Evolutionary conservation across 2,113 vertebrate genomes (phyloP).

Genomic region (Dermatemys mawii): DNA sequence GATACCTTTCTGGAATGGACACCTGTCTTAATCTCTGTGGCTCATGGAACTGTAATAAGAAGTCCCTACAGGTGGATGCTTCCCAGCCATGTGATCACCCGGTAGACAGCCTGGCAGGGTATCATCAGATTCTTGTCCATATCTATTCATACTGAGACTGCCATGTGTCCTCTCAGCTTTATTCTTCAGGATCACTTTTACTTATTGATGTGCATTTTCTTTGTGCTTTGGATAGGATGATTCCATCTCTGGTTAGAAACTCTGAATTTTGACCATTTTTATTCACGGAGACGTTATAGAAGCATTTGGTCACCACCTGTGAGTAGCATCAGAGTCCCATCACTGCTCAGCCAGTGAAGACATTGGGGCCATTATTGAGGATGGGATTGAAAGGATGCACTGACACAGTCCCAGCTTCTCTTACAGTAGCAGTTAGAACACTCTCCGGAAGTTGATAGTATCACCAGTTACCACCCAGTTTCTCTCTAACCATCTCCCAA

Average conservation of each 20-base stretch:
- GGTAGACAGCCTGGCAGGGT: neutral
- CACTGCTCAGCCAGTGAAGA: no score
- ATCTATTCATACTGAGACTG: neutral
- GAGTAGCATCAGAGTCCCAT: no score
- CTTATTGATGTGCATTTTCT: neutral
- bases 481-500: neutral
- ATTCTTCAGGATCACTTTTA: neutral
- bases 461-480: neutral
- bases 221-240: neutral
- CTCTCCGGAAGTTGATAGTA: neutral
- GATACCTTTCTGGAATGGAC: neutral
- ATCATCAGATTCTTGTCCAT: neutral
- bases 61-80: neutral
- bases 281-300: neutral
- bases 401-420: neutral
- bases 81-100: neutral
- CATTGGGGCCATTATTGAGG: no score
- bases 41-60: neutral
- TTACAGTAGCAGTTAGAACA: neutral
- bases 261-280: neutral
- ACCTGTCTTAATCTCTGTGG: neutral
- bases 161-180: neutral
- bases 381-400: neutral
- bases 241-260: neutral
- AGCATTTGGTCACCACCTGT: no score